Conservation (phyloP, 1,140 invertebrate genomes). For the Zaprionus kolodkinae region DNA sequence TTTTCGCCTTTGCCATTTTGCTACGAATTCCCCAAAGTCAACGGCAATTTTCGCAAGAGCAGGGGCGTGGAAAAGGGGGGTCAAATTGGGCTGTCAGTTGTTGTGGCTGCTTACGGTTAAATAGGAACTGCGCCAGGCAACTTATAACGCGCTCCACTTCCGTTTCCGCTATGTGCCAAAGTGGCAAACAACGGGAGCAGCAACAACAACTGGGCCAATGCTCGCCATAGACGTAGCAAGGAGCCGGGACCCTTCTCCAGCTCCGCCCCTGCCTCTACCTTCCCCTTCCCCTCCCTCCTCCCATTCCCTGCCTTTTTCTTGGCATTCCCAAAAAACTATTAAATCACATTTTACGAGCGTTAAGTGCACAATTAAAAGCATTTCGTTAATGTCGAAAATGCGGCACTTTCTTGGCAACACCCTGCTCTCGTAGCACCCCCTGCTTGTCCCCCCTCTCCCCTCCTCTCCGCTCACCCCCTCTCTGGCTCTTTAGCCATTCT, state of each 20-base stretch:
- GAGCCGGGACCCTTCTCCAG: background rate
- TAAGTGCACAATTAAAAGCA: constrained; percentile 82
- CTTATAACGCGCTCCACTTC: constrained; percentile 69
- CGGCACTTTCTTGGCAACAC: constrained; percentile 44
- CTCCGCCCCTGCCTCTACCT: no score
- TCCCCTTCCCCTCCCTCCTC: no score
- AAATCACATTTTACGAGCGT: constrained; percentile 82
- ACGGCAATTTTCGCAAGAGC: constrained; percentile 35
- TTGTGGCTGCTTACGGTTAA: constrained; percentile 53
- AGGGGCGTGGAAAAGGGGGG: constrained; percentile 23
- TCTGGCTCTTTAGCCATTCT: background rate
- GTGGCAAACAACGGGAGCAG: constrained; percentile 10
- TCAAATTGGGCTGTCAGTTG: constrained; percentile 49
- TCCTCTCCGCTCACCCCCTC: background rate
- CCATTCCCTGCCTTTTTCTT: background rate
- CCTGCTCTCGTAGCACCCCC: constrained; percentile 20
- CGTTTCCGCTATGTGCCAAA: constrained; percentile 43
- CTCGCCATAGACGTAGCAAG: background rate
- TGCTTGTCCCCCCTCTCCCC: background rate
- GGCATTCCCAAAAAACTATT: constrained; percentile 72
- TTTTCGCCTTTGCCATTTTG: constrained; percentile 45
- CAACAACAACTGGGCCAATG: constrained; percentile 29
- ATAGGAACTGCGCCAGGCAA: constrained; percentile 62
- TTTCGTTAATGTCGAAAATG: constrained; percentile 80
- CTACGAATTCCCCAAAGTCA: constrained; percentile 52